These are phyloP conservation scores for Torymus aiolomorphi DNA, from an alignment of 2,888 invertebrate genomes.

Conservation along the genomic window DNA sequence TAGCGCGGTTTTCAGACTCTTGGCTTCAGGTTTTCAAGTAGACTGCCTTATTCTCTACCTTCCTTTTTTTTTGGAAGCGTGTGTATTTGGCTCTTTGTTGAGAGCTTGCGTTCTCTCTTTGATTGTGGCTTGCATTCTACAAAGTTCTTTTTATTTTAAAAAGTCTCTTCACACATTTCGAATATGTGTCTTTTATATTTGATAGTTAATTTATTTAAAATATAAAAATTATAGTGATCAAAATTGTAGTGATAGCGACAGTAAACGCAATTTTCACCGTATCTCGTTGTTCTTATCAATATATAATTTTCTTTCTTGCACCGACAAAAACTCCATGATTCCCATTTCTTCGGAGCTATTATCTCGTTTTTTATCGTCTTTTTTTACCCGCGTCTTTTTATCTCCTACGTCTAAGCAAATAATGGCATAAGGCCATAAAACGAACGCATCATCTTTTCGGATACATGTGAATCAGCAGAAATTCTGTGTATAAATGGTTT, in stretches of 20 bases:
- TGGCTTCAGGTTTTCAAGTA: neutral
- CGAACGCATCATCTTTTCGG: slow-evolving; percentile 15
- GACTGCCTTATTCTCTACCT: slow-evolving; percentile 6
- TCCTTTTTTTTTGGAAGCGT: neutral
- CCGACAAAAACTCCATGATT: slow-evolving; percentile 18
- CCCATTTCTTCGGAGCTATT: slow-evolving; percentile 16
- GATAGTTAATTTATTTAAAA: too few relatives aligned
- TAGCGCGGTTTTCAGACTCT: slow-evolving; percentile 2
- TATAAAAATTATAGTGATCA: too few relatives aligned
- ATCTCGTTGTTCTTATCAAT: neutral
- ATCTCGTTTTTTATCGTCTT: slow-evolving; percentile 35
- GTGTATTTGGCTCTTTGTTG: too few relatives aligned
- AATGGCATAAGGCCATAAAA: slow-evolving; percentile 14
- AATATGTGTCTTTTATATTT: too few relatives aligned
- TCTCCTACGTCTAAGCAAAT: slow-evolving; percentile 38
- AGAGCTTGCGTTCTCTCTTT: too few relatives aligned
- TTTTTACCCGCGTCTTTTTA: slow-evolving; percentile 22
- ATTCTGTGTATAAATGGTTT: too few relatives aligned
- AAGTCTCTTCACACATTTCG: too few relatives aligned
- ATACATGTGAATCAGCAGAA: slow-evolving; percentile 1
- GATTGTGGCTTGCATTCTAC: too few relatives aligned
- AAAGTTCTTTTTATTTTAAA: too few relatives aligned
- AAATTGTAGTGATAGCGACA: too few relatives aligned
- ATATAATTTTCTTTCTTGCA: slow-evolving; percentile 17
- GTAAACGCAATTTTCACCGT: neutral